Evolutionary conservation across 1,140 invertebrate genomes (phyloP).

Genomic region (Drosophila burlai): DNA sequence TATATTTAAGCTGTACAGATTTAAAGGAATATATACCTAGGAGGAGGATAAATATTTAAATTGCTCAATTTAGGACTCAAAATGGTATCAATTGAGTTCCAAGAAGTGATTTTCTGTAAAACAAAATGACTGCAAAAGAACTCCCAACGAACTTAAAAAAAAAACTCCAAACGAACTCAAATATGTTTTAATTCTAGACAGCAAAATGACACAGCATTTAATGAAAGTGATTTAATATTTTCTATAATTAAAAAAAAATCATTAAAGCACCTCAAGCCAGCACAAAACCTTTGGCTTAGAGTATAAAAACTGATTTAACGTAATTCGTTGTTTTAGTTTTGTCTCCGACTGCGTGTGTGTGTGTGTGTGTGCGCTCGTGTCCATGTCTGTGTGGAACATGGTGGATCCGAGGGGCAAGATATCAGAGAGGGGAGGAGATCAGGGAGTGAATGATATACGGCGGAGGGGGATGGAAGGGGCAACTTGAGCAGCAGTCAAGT

Average conservation of each 20-base stretch:
- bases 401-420: background rate
- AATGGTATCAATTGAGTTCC: background rate
- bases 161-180: no score
- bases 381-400: constrained; percentile 6
- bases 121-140: no score
- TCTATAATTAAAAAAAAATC: background rate
- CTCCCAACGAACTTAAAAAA: no score
- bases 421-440: background rate
- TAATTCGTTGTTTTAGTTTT: constrained; percentile 69
- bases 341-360: constrained; percentile 15
- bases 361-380: background rate
- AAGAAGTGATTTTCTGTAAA: no score
- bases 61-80: background rate
- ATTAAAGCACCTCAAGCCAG: background rate
- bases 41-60: background rate
- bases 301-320: constrained; percentile 61
- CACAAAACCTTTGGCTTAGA: background rate
- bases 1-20: background rate
- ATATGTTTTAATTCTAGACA: no score
- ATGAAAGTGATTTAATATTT: background rate
- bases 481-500: constrained; percentile 41
- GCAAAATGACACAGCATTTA: background rate
- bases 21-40: background rate
- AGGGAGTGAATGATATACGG: background rate
- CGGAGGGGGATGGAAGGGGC: background rate